Percentiles rank a stretch among this genome's conserved stretches.
Evolutionary conservation across 2,797 vertebrate genomes (phyloP).

Genomic region (Scleropages formosus): DNA sequence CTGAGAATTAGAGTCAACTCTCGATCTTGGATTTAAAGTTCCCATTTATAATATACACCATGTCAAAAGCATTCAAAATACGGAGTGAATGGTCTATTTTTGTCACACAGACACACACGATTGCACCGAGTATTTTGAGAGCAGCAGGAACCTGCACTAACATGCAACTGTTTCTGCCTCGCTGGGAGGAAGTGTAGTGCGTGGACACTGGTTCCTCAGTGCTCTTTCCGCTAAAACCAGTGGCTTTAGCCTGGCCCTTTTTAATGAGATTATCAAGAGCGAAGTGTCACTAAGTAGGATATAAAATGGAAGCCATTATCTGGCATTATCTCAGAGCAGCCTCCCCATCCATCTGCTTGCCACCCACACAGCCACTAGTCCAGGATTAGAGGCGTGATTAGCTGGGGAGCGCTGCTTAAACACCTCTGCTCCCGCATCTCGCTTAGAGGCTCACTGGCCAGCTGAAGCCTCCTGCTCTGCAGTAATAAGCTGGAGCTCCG

Average conservation of each 20-base stretch:
- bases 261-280: conserved; percentile 81
- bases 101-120: conserved; percentile 4
- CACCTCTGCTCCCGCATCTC: conserved; percentile 58
- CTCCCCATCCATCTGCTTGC: conserved; percentile 73
- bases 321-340: conserved; percentile 75
- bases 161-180: conserved; percentile 14
- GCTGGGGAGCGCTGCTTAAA: conserved; percentile 71
- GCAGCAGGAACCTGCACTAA: conserved; percentile 8
- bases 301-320: conserved; percentile 83
- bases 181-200: conserved; percentile 37
- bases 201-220: conserved; percentile 49
- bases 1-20: conserved; percentile 11
- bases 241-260: conserved; percentile 60
- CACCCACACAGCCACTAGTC: conserved; percentile 73
- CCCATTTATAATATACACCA: conserved; percentile 19
- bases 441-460: conserved; percentile 24
- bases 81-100: background rate
- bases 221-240: conserved; percentile 39
- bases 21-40: conserved; percentile 22
- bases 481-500: conserved; percentile 37
- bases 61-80: conserved; percentile 17
- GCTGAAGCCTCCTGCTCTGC: conserved; percentile 29
- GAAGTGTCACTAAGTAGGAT: conserved; percentile 82
- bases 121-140: conserved; percentile 7
- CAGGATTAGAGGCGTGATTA: conserved; percentile 75